These are phyloP conservation scores for Coracias cyanogaster DNA, from an alignment of 2,797 vertebrate genomes.

Conservation along the genomic window DNA sequence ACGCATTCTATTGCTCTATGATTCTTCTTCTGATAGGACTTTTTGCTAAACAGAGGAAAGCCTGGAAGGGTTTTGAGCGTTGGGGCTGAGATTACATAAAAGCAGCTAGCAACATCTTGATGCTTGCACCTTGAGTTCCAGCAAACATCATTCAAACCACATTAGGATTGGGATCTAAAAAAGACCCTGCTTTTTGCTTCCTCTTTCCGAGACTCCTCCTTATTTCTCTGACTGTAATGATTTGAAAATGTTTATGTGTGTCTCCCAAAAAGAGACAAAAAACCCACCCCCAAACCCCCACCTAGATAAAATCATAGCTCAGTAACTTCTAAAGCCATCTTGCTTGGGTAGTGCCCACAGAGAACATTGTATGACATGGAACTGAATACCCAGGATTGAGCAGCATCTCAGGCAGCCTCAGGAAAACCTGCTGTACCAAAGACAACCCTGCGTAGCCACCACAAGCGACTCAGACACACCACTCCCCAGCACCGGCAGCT, in stretches of 20 bases:
- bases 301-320: background rate
- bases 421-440: background rate
- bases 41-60: background rate
- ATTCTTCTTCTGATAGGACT: background rate
- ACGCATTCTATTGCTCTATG: no score
- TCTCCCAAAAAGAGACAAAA: background rate
- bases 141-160: background rate
- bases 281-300: rapidly evolving
- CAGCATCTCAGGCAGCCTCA: background rate
- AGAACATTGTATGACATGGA: rapidly evolving
- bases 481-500: background rate
- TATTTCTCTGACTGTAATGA: background rate
- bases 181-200: background rate
- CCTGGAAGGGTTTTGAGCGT: background rate
- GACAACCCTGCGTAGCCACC: background rate
- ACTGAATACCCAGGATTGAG: background rate
- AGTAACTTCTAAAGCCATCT: background rate
- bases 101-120: background rate
- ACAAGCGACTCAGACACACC: rapidly evolving
- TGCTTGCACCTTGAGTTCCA: background rate
- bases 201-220: background rate
- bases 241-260: background rate
- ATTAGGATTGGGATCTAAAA: background rate
- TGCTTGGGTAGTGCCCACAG: background rate
- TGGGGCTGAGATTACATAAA: background rate